Evolutionary conservation across 2,113 vertebrate species (phyloP).

Genomic region (Myrmophylax atrothorax): DNA sequence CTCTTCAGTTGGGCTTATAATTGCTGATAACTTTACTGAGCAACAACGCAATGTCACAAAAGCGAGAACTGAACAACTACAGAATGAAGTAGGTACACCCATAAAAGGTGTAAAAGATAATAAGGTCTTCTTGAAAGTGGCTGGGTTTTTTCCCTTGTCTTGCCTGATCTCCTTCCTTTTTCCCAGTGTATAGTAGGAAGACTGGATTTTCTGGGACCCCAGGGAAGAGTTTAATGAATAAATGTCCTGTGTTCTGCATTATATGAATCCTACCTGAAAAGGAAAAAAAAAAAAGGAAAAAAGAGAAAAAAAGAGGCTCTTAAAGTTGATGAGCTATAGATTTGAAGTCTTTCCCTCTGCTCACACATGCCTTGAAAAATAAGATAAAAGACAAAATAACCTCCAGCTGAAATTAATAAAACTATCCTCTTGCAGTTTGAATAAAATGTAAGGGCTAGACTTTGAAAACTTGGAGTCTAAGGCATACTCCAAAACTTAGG

Average conservation of each 20-base stretch:
- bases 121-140: neutral
- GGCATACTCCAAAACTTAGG: constrained; percentile 25
- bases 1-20: neutral
- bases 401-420: constrained; percentile 64
- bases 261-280: neutral
- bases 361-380: constrained; percentile 56
- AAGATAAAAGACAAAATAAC: constrained; percentile 65
- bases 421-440: constrained; percentile 32
- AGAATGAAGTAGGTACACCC: neutral
- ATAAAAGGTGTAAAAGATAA: neutral
- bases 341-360: constrained; percentile 30
- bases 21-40: neutral
- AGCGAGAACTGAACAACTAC: neutral
- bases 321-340: constrained; percentile 51
- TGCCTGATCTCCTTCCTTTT: neutral
- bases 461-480: constrained; percentile 46
- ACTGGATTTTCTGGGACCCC: constrained; percentile 18
- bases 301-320: neutral
- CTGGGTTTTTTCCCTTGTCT: neutral
- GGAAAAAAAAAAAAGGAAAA: neutral
- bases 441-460: constrained; percentile 15
- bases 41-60: neutral
- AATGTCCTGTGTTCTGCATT: constrained; percentile 32
- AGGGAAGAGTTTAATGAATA: constrained; percentile 60
- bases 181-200: neutral